Conservation (phyloP, 2,888 invertebrate genomes). For the Hofmannophila pseudospretella region DNA sequence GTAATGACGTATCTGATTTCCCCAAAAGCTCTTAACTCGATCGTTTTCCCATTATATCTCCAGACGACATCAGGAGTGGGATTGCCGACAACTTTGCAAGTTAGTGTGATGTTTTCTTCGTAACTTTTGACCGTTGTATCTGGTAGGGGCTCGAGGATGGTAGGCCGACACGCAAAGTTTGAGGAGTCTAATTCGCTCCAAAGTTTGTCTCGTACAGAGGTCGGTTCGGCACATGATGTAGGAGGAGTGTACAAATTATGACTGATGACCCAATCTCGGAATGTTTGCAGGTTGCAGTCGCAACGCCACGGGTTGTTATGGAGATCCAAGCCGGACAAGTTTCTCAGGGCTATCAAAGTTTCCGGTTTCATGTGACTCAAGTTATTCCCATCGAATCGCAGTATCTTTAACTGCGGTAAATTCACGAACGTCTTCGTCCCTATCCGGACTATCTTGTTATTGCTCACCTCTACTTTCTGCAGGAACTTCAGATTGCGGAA, state of each 20-base stretch:
- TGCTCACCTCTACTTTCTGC: conserved; percentile 86
- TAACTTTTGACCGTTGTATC: conserved; percentile 80
- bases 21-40: conserved; percentile 71
- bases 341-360: conserved; percentile 82
- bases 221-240: conserved; percentile 85
- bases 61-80: conserved; percentile 87
- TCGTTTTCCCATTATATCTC: conserved; percentile 81
- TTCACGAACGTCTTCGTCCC: conserved; percentile 84
- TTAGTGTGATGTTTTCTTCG: conserved; percentile 84
- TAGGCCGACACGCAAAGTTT: conserved; percentile 90
- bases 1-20: conserved; percentile 69
- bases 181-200: conserved; percentile 86
- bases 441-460: conserved; percentile 85
- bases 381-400: conserved; percentile 87
- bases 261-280: conserved; percentile 86
- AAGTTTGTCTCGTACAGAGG: conserved; percentile 80
- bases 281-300: conserved; percentile 88
- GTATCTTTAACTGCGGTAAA: conserved; percentile 81
- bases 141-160: conserved; percentile 81
- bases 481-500: conserved; percentile 86
- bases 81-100: conserved; percentile 86
- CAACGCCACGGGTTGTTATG: conserved; percentile 93
- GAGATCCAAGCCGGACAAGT: conserved; percentile 85
- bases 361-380: conserved; percentile 82
- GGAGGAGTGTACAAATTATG: conserved; percentile 86